Evolutionary conservation across 1,140 invertebrate species (phyloP).

Genomic region (Sipha flava): DNA sequence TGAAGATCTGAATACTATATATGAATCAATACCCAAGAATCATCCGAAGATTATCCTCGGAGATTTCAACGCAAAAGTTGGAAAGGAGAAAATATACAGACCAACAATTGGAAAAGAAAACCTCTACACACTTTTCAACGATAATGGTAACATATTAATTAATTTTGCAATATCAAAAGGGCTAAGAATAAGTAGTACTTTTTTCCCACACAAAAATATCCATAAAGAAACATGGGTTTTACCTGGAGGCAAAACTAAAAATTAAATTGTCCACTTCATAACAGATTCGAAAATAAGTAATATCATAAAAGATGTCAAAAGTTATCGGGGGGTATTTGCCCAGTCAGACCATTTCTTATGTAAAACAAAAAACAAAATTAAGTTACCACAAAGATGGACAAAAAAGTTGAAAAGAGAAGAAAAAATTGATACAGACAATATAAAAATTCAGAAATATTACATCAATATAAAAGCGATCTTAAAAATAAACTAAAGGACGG

Average conservation of each 20-base stretch:
- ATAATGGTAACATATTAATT: neutral
- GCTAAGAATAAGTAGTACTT: too few species aligned
- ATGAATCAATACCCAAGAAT: neutral
- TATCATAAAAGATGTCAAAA: too few species aligned
- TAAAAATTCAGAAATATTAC: neutral
- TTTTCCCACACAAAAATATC: too few species aligned
- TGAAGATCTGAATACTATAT: neutral
- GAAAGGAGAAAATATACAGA: constrained; percentile 11
- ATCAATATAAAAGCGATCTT: neutral
- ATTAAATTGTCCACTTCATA: too few species aligned
- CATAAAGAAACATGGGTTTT: too few species aligned
- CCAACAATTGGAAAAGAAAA: constrained; percentile 6
- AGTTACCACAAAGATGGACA: neutral
- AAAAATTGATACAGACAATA: neutral
- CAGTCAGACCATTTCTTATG: too few species aligned
- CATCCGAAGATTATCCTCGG: constrained; percentile 23
- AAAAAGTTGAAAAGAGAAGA: neutral
- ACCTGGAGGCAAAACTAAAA: too few species aligned
- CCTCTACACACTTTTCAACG: neutral
- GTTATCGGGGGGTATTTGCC: too few species aligned
- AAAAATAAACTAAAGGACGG: neutral
- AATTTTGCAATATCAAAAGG: too few species aligned
- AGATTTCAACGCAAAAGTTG: constrained; percentile 19
- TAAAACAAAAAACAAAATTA: neutral
- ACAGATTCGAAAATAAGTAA: too few species aligned